Conservation (phyloP, 1,140 invertebrate genomes). For the Tetragnatha versicolor region DNA sequence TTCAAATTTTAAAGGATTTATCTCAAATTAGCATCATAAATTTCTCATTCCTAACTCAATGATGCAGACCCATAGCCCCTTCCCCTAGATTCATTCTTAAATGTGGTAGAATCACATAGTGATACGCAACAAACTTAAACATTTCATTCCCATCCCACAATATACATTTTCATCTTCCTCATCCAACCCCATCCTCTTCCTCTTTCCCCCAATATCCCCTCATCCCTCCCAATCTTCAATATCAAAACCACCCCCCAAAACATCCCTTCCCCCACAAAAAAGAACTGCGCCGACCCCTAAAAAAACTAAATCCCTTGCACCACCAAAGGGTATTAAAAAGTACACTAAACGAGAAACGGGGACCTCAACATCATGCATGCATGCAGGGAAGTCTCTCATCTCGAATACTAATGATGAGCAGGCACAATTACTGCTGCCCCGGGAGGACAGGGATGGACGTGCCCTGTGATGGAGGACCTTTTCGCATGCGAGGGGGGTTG, state of each 20-base stretch:
- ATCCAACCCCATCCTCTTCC: too few relatives aligned
- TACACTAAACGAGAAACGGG: constrained; percentile 23
- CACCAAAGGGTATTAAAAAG: not conserved
- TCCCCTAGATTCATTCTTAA: too few relatives aligned
- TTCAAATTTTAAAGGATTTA: too few relatives aligned
- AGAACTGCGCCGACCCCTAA: not conserved
- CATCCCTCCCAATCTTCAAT: not conserved
- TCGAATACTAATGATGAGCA: constrained; percentile 40
- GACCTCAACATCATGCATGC: constrained; percentile 5
- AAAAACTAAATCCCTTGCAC: not conserved
- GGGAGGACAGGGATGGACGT: constrained; percentile 4
- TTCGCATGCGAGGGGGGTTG: constrained; percentile 44
- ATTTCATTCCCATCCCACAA: too few relatives aligned
- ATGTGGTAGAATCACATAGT: too few relatives aligned
- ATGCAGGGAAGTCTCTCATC: not conserved
- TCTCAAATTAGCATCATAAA: too few relatives aligned
- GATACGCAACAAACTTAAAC: too few relatives aligned
- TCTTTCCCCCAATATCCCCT: too few relatives aligned
- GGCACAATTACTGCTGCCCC: constrained; percentile 16
- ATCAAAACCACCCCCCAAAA: not conserved
- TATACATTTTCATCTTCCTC: too few relatives aligned
- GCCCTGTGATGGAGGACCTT: constrained; percentile 38
- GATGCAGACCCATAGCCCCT: too few relatives aligned
- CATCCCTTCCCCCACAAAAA: not conserved
- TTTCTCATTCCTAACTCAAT: too few relatives aligned